Conservation (phyloP, 1,140 invertebrate species). For the Stenopsyche tienmushanensis region DNA sequence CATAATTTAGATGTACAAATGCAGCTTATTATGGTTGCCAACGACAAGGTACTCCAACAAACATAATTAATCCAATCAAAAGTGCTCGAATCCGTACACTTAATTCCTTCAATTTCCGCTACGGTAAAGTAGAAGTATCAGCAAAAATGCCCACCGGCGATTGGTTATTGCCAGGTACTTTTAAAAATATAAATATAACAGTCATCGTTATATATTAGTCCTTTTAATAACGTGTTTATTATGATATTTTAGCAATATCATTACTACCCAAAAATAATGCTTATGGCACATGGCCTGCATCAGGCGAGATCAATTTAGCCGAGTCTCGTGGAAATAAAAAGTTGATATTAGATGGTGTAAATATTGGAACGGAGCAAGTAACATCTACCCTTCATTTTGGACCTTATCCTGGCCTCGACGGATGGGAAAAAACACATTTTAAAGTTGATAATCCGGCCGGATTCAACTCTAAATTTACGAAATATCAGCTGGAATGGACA, state of each 20-base stretch:
- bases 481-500: conserved; percentile 56
- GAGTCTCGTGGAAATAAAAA: conserved; percentile 62
- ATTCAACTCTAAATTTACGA: conserved; percentile 54
- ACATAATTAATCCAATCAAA: conserved; percentile 62
- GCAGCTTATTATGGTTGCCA: conserved; percentile 54
- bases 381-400: conserved; percentile 66
- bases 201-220: too few relatives aligned
- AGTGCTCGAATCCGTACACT: conserved; percentile 66
- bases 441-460: conserved; percentile 50
- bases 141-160: conserved; percentile 72
- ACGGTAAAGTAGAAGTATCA: conserved; percentile 65
- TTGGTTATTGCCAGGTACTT: conserved; percentile 71
- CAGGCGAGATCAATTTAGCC: conserved; percentile 58
- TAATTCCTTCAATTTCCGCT: conserved; percentile 65
- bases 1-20: conserved; percentile 59
- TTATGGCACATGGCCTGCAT: conserved; percentile 60
- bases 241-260: conserved; percentile 56
- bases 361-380: conserved; percentile 61
- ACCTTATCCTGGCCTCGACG: conserved; percentile 57
- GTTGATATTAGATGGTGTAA: conserved; percentile 50
- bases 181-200: too few relatives aligned
- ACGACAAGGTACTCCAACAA: conserved; percentile 49
- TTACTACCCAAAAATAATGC: conserved; percentile 58
- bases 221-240: too few relatives aligned
- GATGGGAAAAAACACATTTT: conserved; percentile 56